phyloP scores from a whole-genome alignment of 2,797 vertebrate genomes.

The Leptodactylus fallax region DNA sequence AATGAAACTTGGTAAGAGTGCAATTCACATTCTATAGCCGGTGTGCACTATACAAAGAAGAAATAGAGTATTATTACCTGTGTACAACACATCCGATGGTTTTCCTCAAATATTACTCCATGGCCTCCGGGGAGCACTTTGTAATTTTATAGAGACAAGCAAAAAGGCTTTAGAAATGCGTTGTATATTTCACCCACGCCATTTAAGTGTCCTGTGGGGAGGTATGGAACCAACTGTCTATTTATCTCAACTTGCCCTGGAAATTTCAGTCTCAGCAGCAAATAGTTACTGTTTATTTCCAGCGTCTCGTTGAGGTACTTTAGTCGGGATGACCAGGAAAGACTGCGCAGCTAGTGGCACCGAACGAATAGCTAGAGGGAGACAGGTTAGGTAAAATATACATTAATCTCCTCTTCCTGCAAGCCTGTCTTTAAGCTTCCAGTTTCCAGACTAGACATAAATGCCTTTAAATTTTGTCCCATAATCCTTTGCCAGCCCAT shows the following conservation, averaged over 20 bases:
- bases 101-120: conserved; percentile 56
- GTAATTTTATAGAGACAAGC: conserved; percentile 63
- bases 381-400: neutral
- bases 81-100: conserved; percentile 55
- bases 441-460: neutral
- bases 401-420: neutral
- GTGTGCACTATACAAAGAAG: conserved; percentile 15
- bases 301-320: neutral
- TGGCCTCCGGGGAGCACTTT: conserved; percentile 58
- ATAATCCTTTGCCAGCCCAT: neutral
- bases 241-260: conserved; percentile 57
- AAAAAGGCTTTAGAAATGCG: conserved; percentile 64
- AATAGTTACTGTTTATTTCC: conserved; percentile 28
- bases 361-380: conserved; percentile 5
- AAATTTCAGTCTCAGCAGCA: conserved; percentile 47
- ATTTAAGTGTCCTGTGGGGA: conserved; percentile 63
- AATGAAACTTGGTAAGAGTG: neutral
- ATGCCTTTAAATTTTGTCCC: conserved; percentile 1
- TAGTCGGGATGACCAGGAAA: conserved; percentile 1
- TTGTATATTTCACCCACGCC: conserved; percentile 62
- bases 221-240: conserved; percentile 53
- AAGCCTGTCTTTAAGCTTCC: neutral
- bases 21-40: neutral
- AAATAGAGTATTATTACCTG: conserved; percentile 46
- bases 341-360: conserved; percentile 1